Evolutionary conservation across 2,888 invertebrate species (phyloP).

Genomic region (Psylliodes chrysocephalus): DNA sequence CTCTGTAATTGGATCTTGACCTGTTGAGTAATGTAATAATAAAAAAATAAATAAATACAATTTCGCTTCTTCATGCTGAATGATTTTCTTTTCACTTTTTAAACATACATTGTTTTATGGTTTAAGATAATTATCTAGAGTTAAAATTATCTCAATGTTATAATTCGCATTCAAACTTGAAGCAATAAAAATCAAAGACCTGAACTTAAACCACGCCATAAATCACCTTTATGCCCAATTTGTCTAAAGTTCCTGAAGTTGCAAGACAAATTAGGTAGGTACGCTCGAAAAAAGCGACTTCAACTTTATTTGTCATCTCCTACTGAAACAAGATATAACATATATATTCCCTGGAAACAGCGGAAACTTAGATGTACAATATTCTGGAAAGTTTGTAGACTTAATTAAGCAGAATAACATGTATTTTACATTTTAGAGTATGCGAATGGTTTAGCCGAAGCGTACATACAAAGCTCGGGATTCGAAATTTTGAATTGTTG

Average conservation of each 20-base stretch:
- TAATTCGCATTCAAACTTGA: too few species aligned
- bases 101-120: too few species aligned
- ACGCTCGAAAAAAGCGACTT: background rate
- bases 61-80: too few species aligned
- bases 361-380: background rate
- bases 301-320: conserved; percentile 7
- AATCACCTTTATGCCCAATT: background rate
- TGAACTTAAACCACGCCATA: too few species aligned
- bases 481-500: conserved; percentile 12
- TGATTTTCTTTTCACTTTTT: too few species aligned
- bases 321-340: conserved; percentile 6
- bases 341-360: background rate
- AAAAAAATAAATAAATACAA: too few species aligned
- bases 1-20: too few species aligned
- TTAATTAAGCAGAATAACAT: conserved; percentile 20
- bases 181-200: too few species aligned
- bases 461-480: background rate
- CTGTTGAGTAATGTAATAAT: too few species aligned
- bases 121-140: too few species aligned
- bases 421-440: conserved; percentile 19
- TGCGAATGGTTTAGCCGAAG: conserved; percentile 4
- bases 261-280: background rate
- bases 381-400: conserved; percentile 11
- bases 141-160: too few species aligned
- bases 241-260: background rate